Base-by-base conservation (phyloP, 2,797 vertebrate genomes). In the Falco rusticolus region DNA sequence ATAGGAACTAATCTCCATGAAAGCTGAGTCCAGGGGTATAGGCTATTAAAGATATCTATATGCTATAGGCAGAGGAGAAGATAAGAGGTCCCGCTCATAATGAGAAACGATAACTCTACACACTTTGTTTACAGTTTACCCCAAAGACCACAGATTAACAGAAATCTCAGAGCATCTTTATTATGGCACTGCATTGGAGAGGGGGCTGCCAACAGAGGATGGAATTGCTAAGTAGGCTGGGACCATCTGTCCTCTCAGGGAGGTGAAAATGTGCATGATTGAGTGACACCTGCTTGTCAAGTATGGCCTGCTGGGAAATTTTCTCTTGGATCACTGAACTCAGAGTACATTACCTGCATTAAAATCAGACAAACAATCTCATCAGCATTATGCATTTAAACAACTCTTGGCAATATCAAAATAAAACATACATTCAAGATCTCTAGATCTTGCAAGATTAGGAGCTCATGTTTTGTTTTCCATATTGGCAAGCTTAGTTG, bases 221-320 rank as follows among this genome's bases (percentile, higher is more conserved):
- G 96, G 96, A 98, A 98, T 98, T 94, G 95, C 98, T 98, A 98
- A 98, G 97, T 97, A 97, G 97, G 93, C 94, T 96, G 97, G 97
- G 98, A 98, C 98, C 98, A 98, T 98, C 98, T 98, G 98, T 98
- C 98, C 98, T 98, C 97, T 95, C 77, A 96, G 97, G 96, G 97
- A 97, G 95, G 94, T 89, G 94, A 96, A 97, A 97, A 89, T 86
- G 95, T 91, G 87, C 93, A 82, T 98, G 98, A 98, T 98, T 98
- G 98, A 99, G 97, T 98, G 98, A 98, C 98, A 99, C 98, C 98
- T 98, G 98, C 98, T 98, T 98, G 98, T 99, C 98, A 98, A 96
- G 92, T 80, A 82, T 86, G 90, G 94, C 97, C 98, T 98, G 97
- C 98, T 98, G 98, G 98, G 98, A 98, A 98, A 98, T 98, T 95